phyloP scores from a whole-genome alignment of 2,888 invertebrate species.

The Rhagophthalmus giganteus region DNA sequence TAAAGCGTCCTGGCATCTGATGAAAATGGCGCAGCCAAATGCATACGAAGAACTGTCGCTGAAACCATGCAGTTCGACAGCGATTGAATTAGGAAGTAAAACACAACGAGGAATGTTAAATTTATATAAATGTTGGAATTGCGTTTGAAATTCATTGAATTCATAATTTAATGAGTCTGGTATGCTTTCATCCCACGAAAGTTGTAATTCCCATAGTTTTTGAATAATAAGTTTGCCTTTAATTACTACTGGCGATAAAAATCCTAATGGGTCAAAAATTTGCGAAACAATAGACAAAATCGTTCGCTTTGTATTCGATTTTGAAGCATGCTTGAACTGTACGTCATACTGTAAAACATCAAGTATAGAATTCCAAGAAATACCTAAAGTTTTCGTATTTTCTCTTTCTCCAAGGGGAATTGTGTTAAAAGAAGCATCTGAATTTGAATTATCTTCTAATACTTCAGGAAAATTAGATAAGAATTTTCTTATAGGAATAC shows the following conservation, averaged over 20 bases:
- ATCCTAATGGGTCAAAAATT: constrained; percentile 12
- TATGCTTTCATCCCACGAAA: constrained; percentile 6
- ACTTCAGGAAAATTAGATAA: constrained; percentile 6
- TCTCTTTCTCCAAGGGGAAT: constrained; percentile 11
- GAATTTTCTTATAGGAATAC: constrained; percentile 10
- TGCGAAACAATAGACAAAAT: constrained; percentile 8
- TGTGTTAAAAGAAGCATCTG: background rate
- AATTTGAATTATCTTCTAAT: background rate
- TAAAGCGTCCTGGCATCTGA: constrained; percentile 4
- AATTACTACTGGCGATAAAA: constrained; percentile 4
- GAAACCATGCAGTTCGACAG: constrained; percentile 34
- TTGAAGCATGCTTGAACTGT: background rate
- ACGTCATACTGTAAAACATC: constrained; percentile 16
- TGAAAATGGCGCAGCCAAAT: constrained; percentile 37
- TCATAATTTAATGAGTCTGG: background rate
- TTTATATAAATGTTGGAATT: background rate
- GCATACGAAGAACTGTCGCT: constrained; percentile 35
- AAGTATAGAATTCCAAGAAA: constrained; percentile 18
- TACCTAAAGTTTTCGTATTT: constrained; percentile 7
- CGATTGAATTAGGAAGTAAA: background rate
- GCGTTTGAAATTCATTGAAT: constrained; percentile 2
- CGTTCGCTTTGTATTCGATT: constrained; percentile 3
- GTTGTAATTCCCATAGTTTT: constrained; percentile 3
- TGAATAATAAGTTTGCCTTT: constrained; percentile 8
- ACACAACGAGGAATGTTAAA: constrained; percentile 6